phyloP scores from a whole-genome alignment of 2,797 vertebrate species.

The Urophycis tenuis region DNA sequence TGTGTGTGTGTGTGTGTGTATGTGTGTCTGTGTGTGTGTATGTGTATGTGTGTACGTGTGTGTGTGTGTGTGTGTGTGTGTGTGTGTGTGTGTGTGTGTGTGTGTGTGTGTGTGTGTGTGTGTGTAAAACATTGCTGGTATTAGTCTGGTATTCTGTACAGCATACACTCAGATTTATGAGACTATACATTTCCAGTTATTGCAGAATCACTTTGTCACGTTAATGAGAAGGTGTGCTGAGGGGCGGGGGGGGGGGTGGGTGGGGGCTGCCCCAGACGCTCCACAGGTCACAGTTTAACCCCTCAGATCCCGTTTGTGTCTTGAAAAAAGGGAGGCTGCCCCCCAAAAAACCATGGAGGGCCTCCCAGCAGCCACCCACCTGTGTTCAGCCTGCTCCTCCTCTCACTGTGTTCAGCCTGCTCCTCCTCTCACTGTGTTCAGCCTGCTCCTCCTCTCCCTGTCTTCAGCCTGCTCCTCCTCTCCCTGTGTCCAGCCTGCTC shows the following conservation, averaged over 20 bases:
- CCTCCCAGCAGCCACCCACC: constrained; percentile 52
- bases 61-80: background rate
- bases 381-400: too few species aligned
- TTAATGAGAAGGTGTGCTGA: background rate
- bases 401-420: too few species aligned
- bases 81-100: background rate
- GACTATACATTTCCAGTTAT: background rate
- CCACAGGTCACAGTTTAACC: constrained; percentile 44
- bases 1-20: too few species aligned
- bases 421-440: too few species aligned
- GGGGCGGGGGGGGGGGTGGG: constrained; percentile 1
- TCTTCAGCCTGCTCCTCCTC: too few species aligned
- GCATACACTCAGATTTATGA: too few species aligned
- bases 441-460: too few species aligned
- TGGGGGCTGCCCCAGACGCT: constrained; percentile 16
- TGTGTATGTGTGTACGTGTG: background rate
- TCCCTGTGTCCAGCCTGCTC: too few species aligned
- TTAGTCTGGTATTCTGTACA: background rate
- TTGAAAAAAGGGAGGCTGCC: background rate
- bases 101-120: background rate
- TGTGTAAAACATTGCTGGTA: background rate
- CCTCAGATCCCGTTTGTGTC: constrained; percentile 1
- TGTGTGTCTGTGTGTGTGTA: background rate
- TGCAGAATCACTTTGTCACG: background rate
- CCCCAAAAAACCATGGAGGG: constrained; percentile 38